These are phyloP conservation scores for Myotis vivesi DNA, from an alignment of 2,797 vertebrate genomes.

Conservation along the genomic window DNA sequence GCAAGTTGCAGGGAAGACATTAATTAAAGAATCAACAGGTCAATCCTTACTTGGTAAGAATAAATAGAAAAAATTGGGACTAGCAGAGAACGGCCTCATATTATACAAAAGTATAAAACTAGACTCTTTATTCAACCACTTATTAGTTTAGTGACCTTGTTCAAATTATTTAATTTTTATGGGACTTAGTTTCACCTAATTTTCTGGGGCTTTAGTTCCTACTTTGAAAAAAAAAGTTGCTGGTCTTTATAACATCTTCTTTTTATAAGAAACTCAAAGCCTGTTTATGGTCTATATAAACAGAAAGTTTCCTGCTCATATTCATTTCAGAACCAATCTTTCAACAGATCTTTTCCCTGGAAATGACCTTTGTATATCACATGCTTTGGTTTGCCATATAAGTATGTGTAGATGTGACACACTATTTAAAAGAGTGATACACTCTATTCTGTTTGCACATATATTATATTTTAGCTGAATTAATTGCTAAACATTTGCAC, in stretches of 20 bases:
- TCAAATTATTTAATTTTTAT: conserved; percentile 26
- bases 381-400: not conserved
- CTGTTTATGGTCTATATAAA: not conserved
- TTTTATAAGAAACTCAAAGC: not conserved
- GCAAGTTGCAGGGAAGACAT: not conserved
- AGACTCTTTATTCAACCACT: not conserved
- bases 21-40: not conserved
- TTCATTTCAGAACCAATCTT: not conserved
- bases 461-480: not conserved
- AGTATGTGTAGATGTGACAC: not conserved
- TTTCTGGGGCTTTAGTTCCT: not conserved
- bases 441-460: not conserved
- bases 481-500: not conserved
- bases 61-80: not conserved
- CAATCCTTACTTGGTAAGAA: not conserved
- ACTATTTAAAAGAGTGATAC: not conserved
- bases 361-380: not conserved
- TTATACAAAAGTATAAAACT: not conserved
- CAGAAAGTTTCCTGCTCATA: not conserved
- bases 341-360: not conserved
- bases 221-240: not conserved
- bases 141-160: not conserved
- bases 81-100: not conserved
- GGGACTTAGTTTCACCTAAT: not conserved
- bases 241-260: not conserved